A percentile compares a stretch with the other conserved stretches of the same genome.
Evolutionary conservation across 1,140 invertebrate genomes (phyloP).

Genomic region (Dendrolimus punctatus): DNA sequence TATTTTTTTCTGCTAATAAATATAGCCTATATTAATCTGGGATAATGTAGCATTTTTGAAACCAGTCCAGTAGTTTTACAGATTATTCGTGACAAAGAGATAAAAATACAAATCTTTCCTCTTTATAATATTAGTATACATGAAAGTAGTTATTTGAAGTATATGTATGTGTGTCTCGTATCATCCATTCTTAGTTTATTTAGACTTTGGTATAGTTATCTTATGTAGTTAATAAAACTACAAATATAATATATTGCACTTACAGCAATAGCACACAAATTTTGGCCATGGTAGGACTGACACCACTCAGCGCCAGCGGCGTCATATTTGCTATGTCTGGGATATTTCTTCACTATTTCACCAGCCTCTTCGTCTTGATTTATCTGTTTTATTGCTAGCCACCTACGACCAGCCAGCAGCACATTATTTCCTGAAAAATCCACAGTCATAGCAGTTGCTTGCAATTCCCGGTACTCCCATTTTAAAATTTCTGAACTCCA

Average conservation of each 20-base stretch:
- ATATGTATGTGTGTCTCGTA: no score
- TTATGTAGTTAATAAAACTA: no score
- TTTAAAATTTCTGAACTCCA: constrained; percentile 69
- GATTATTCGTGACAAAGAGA: no score
- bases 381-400: constrained; percentile 86
- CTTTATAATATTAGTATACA: no score
- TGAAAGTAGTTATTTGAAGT: no score
- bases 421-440: constrained; percentile 89
- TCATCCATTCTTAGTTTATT: no score
- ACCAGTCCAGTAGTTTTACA: no score
- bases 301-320: constrained; percentile 94
- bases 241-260: constrained; percentile 40
- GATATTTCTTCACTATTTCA: constrained; percentile 84
- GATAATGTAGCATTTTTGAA: no score
- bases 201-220: no score
- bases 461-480: constrained; percentile 73
- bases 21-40: no score
- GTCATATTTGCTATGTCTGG: constrained; percentile 94
- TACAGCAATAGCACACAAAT: constrained; percentile 93
- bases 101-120: no score
- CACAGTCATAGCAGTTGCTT: constrained; percentile 93
- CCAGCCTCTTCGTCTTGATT: constrained; percentile 79
- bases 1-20: no score
- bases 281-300: constrained; percentile 82
- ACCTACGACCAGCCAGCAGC: constrained; percentile 86